Evolutionary conservation across 2,113 vertebrate genomes (phyloP), one percentile per base, ranked within the genome.

Genomic region (Anarhynchus alexandrinus): DNA sequence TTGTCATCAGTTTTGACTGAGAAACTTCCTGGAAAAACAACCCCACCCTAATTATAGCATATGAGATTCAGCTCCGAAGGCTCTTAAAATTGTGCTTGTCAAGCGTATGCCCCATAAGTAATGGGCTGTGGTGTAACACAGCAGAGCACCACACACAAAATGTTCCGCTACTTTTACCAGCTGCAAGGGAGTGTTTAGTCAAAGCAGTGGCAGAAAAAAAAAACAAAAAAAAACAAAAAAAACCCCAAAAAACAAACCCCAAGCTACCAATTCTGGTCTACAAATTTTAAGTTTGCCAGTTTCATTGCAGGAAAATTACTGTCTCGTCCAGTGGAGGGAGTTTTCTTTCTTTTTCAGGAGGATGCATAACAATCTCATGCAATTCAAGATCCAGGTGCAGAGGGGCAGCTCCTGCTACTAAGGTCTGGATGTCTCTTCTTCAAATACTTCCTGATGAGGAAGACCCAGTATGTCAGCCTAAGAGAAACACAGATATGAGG

Each of bases 31-130:
- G 22, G 36, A 27, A 82, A 76, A 83, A 49, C 40, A 86, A 42
- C 10, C 22, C 36, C 54, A 61, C 34, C 42, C 38, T 62, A 55
- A 25, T 45, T 40, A 58, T 0, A 66, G 51, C 36, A 65, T 11
- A 22, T 1, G 10, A 83, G 43, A 36, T 55, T 82, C 62, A 88
- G 43, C 47, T 79, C 61, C 23, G 45, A 82, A 65, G 40, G 26
- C 20, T 78, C 34, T 61, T 62, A 65, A 58, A 70, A 65, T 10
- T 21, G 19, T 5, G 9, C 23, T 25, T 26, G 34, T 36, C 55
- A 43, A 15, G 32, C 0, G 0, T 10, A 40, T 16, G 23, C 47
- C 57, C 47, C 2, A 0, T 20, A 51, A 67, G n/a, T 17, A 38
- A 22, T 3, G 8, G 25, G 55, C 71, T 32, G 29, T 9, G 61